A percentile compares a stretch with the other conserved stretches of the same genome.
These are phyloP conservation scores for Drosophila birchii DNA, from an alignment of 2,888 invertebrate genomes.

Conservation along the genomic window DNA sequence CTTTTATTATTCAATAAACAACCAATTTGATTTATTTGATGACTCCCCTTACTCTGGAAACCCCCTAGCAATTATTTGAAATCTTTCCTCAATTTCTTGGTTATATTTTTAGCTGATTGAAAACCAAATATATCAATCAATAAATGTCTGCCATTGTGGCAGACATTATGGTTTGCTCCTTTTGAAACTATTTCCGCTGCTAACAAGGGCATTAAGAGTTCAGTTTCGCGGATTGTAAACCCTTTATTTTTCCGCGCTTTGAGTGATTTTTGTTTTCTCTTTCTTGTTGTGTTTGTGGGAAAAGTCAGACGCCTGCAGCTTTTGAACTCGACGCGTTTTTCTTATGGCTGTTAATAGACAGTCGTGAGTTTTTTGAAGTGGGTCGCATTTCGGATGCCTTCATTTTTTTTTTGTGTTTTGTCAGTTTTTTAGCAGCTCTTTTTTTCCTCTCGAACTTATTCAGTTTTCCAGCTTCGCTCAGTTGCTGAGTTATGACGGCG, in stretches of 20 bases:
- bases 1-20: background rate
- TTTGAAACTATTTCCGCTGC: constrained; percentile 12
- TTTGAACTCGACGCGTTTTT: constrained; percentile 48
- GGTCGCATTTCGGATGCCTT: constrained; percentile 47
- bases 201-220: constrained; percentile 42
- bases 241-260: constrained; percentile 19
- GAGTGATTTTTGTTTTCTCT: constrained; percentile 38
- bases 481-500: constrained; percentile 64
- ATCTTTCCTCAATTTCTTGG: background rate
- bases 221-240: constrained; percentile 14
- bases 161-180: background rate
- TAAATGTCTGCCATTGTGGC: constrained; percentile 1
- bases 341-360: constrained; percentile 69
- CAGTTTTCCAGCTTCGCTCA: constrained; percentile 32
- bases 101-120: constrained; percentile 5
- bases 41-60: background rate
- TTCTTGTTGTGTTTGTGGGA: constrained; percentile 31
- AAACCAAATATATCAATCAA: constrained; percentile 21
- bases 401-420: constrained; percentile 19
- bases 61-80: background rate
- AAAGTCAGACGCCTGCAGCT: constrained; percentile 51
- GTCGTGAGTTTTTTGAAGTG: constrained; percentile 67
- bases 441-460: constrained; percentile 14
- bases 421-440: constrained; percentile 2
- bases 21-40: background rate